Evolutionary conservation across 2,113 vertebrate species (phyloP), one percentile per base, ranked within the genome.

Genomic region (Macquaria australasica): DNA sequence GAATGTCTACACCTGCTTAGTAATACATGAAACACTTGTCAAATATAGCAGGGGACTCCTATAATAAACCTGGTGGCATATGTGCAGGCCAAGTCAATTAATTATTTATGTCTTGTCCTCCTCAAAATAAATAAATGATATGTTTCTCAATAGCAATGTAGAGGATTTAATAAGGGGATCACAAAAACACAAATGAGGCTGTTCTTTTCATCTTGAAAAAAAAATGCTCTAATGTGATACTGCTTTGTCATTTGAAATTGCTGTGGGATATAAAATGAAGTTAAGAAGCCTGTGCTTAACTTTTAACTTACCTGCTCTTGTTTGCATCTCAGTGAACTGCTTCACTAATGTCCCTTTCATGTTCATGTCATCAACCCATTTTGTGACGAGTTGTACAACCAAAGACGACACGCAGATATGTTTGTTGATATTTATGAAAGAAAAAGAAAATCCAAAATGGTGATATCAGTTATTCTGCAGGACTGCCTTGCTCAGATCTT

Each of bases 341-440:
- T 11, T 81, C 28, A 34, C 15, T 67, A 1, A 50, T 15, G 14
- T 34, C 28, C 25, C 9, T 74, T 48, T 60, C 28, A 50, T 34
- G 37, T 63, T 39, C 31, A 34, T 34, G 68, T 53, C 34, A 15
- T 83, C 67, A 71, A 7, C n/a, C 48, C 34, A 53, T 4, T 66
- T 55, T 67, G 45, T 41, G 34, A 48, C 48, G 16, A 8, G 20
- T 37, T 39, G 18, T 43, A 15, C 12, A 7, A 37, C 14, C 12
- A 37, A 51, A 37, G 11, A 66, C 23, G 18, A 37, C 7, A 25
- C 6, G 11, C 21, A 25, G 10, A 21, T 15, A 56, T 34, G 5
- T 80, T 77, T 71, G 58, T 82, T 62, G 51, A 75, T 76, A 85
- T 88, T 79, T 86, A 68, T 80, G 50, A 23, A 51, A 87, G 79